These are phyloP conservation scores for Lasiurus borealis DNA, from an alignment of 2,113 vertebrate genomes.

Conservation along the genomic window DNA sequence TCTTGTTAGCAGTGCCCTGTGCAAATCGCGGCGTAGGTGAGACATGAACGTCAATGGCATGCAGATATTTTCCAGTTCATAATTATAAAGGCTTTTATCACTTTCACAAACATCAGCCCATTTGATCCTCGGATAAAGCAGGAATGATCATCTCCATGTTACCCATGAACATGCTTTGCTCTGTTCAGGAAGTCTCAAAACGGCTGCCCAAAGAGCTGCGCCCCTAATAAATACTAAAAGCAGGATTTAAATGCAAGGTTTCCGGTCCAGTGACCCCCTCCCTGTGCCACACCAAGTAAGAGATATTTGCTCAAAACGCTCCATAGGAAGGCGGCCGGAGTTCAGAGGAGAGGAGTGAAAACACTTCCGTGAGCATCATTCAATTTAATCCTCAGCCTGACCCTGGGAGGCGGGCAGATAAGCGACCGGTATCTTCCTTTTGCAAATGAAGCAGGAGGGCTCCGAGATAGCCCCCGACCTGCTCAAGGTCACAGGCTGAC, in stretches of 20 bases:
- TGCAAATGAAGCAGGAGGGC: constrained; percentile 33
- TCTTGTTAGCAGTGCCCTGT: background rate
- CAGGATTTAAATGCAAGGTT: constrained; percentile 16
- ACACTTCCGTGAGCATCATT: background rate
- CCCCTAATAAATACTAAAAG: background rate
- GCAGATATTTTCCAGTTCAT: background rate
- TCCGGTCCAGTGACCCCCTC: constrained; percentile 29
- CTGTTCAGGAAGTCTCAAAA: background rate
- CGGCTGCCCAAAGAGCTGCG: background rate
- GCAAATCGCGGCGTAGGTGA: too few relatives aligned
- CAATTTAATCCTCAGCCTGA: constrained; percentile 63
- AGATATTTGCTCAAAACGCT: constrained; percentile 28
- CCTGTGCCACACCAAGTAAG: background rate
- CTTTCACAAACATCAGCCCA: background rate
- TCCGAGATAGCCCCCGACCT: background rate
- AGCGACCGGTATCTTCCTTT: constrained; percentile 54
- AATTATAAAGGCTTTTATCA: background rate
- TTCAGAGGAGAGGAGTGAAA: constrained; percentile 50
- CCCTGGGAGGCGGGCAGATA: constrained; percentile 49
- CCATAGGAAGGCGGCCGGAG: background rate
- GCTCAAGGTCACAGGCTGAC: constrained; percentile 59
- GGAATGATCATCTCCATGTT: background rate
- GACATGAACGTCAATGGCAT: background rate
- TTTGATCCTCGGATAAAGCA: constrained; percentile 13
- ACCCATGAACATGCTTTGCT: background rate